A percentile compares a stretch with the other conserved stretches of the same genome.
Conservation (phyloP, 2,888 invertebrate genomes). For the Linnaemya vulpina region DNA sequence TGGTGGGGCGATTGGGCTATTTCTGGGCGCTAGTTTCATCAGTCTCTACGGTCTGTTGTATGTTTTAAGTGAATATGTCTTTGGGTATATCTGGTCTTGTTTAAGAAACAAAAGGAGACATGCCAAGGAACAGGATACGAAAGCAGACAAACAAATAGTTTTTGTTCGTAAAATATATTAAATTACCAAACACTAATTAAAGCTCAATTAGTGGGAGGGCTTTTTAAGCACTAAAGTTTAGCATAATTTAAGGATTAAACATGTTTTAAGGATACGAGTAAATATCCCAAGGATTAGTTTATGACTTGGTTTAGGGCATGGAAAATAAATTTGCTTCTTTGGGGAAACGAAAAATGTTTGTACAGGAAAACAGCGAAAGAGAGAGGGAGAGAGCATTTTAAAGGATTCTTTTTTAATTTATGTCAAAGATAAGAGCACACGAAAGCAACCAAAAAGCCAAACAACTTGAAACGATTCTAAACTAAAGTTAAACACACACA, state of each 20-base stretch:
- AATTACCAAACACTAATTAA: slow-evolving; percentile 55
- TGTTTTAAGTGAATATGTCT: slow-evolving; percentile 70
- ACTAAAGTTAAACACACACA: too few relatives aligned
- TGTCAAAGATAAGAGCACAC: slow-evolving; percentile 33
- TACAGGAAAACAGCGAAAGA: neutral
- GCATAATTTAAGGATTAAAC: slow-evolving; percentile 43
- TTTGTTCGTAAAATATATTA: slow-evolving; percentile 54
- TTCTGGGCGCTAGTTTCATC: slow-evolving; percentile 82
- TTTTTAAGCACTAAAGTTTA: neutral
- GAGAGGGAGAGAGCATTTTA: slow-evolving; percentile 12
- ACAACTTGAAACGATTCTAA: too few relatives aligned
- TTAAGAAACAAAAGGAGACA: slow-evolving; percentile 8
- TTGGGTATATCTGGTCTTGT: slow-evolving; percentile 44
- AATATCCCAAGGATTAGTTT: slow-evolving; percentile 38
- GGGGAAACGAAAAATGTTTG: neutral
- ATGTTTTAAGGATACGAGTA: neutral
- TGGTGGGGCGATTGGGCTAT: slow-evolving; percentile 81
- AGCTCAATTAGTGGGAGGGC: slow-evolving; percentile 5
- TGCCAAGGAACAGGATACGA: neutral
- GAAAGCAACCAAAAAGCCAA: neutral
- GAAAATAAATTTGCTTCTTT: slow-evolving; percentile 5
- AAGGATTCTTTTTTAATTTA: slow-evolving; percentile 28
- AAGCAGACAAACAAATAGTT: slow-evolving; percentile 13
- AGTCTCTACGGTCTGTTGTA: slow-evolving; percentile 77
- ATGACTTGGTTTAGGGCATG: slow-evolving; percentile 22